Base-by-base conservation (phyloP, 2,888 invertebrate genomes). In the Phytoseiulus persimilis region DNA sequence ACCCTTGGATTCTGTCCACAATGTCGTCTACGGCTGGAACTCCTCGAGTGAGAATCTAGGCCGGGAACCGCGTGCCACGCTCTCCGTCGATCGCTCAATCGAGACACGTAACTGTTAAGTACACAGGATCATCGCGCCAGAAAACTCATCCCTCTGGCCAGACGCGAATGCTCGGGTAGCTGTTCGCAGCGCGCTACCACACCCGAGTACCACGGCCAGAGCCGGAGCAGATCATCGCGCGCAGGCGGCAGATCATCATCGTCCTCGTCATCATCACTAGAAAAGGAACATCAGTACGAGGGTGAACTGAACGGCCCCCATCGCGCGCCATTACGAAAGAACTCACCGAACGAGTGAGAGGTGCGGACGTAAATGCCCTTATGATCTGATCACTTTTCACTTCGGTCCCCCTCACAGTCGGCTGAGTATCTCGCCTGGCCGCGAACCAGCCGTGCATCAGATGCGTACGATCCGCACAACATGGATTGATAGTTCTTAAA, bases 341-440 rank as follows among this genome's bases (percentile, higher is more conserved):
- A 65, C 65, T 65, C 18, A 65, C 65, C 9, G 65, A 28, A 28
- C 65, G 65, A 65, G 18, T 65, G 65, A 65, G 18, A 65, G 65
- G 65, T 65, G 65, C 65, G 65, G 65, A 65, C 65, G 65, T 65
- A 65, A 65, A 65, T 65, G 65, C 65, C 65, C 65, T 65, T 65
- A 65, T 65, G 65, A 65, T 65, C 65, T 65, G 65, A 65, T 65
- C 65, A 65, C 65, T 65, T 65, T 65, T 65, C 65, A 65, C 65
- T 65, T 65, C 65, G 18, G n/a, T n/a, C n/a, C 65, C 65, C 5
- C 18, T 28, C 28, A 23, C 65, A 2, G 65, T 23, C 18, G 5
- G 65, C 65, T 28, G 18, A 23, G 11, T 28, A 11, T 28, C 65
- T 1, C 1, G 18, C 18, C 28, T 11, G 18, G 23, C 65, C 5